phyloP scores from a whole-genome alignment of 2,888 invertebrate genomes.

The Tipula confusa region DNA sequence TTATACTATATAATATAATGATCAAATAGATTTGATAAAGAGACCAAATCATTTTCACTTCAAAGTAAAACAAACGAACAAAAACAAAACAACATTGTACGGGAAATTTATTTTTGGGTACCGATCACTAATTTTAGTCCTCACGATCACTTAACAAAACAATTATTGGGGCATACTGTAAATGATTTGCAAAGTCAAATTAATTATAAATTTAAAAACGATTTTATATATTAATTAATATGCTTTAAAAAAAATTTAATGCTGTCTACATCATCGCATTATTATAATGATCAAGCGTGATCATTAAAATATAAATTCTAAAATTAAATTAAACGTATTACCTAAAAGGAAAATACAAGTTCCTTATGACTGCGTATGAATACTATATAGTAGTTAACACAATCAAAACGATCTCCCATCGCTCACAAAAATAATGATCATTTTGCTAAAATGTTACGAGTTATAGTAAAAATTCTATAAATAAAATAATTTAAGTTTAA shows the following conservation, averaged over 20 bases:
- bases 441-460: neutral
- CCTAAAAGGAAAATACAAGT: neutral
- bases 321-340: neutral
- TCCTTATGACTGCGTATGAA: neutral
- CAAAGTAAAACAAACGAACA: neutral
- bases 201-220: neutral
- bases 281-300: neutral
- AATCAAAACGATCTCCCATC: neutral
- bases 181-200: neutral
- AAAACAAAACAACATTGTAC: no score
- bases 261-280: neutral
- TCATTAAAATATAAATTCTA: neutral
- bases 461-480: neutral
- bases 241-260: neutral
- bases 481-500: neutral
- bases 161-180: neutral
- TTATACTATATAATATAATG: neutral
- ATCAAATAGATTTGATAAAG: neutral
- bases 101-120: neutral
- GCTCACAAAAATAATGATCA: neutral
- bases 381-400: neutral
- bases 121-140: neutral
- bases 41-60: neutral
- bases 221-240: neutral
- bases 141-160: neutral